These are phyloP conservation scores for Telenomus remus DNA, from an alignment of 1,140 invertebrate species.

Conservation along the genomic window DNA sequence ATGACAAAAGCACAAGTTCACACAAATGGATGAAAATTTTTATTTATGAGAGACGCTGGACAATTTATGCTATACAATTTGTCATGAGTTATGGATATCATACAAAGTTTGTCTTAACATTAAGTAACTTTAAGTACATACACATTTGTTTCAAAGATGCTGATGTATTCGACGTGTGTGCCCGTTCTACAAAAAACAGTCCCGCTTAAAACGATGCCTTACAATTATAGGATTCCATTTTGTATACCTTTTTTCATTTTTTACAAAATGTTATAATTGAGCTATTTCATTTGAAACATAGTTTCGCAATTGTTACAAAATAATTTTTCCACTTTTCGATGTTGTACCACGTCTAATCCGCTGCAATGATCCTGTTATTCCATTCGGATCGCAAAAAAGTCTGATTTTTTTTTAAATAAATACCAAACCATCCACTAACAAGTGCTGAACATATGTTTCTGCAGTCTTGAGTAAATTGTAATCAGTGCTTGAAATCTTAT, in stretches of 20 bases:
- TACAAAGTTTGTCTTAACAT: no score
- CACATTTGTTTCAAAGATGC: slow-evolving; percentile 28
- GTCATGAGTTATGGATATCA: no score
- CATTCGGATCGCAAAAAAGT: neutral
- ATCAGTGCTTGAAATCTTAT: neutral
- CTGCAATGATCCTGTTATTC: no score
- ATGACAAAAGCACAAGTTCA: no score
- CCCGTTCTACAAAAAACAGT: slow-evolving; percentile 65
- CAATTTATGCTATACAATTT: no score
- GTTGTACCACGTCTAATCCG: no score
- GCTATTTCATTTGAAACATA: slow-evolving; percentile 32
- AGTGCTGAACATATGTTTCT: slow-evolving; percentile 29
- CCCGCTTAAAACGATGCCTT: slow-evolving; percentile 53
- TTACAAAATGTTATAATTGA: slow-evolving; percentile 38
- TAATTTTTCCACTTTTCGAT: no score
- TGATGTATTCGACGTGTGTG: slow-evolving; percentile 66
- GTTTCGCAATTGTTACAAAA: slow-evolving; percentile 19
- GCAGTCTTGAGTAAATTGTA: slow-evolving; percentile 17
- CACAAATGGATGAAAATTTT: no score
- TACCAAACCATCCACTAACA: neutral
- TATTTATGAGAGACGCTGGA: no score
- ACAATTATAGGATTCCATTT: slow-evolving; percentile 37
- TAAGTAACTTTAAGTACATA: neutral
- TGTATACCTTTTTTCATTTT: slow-evolving; percentile 47
- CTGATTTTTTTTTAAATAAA: neutral